Percentiles rank a stretch among this genome's conserved stretches.
Evolutionary conservation across 2,888 invertebrate species (phyloP).

Genomic region (Eumacrocentrus americanus): DNA sequence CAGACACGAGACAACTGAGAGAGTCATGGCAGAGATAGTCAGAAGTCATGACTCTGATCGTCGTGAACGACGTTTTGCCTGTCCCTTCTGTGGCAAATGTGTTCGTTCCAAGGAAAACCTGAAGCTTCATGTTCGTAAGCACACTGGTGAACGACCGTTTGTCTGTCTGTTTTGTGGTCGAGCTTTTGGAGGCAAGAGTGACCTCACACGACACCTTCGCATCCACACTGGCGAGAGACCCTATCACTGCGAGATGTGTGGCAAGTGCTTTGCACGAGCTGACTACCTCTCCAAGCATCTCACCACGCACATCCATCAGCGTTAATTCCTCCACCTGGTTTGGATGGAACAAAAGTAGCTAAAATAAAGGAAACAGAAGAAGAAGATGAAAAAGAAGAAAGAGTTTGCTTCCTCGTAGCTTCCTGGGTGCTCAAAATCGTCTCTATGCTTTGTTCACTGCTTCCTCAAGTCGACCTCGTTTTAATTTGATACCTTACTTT

Average conservation of each 20-base stretch:
- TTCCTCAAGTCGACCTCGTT: no score
- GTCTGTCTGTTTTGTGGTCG: conserved; percentile 88
- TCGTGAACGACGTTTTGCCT: conserved; percentile 72
- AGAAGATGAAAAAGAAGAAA: no score
- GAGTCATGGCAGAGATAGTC: conserved; percentile 20
- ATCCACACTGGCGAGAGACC: conserved; percentile 90
- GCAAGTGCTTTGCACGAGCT: conserved; percentile 88
- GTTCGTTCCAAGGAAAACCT: conserved; percentile 88
- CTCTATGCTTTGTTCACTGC: no score
- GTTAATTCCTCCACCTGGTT: conserved; percentile 39
- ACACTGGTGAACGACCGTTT: conserved; percentile 88
- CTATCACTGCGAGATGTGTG: conserved; percentile 91
- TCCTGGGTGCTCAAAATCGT: no score
- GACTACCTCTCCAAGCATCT: conserved; percentile 91
- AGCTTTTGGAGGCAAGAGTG: conserved; percentile 88
- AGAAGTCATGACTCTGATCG: conserved; percentile 49
- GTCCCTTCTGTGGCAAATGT: conserved; percentile 89
- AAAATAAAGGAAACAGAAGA: no score
- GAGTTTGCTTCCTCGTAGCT: neutral
- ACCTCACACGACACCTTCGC: conserved; percentile 82
- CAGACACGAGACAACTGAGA: conserved; percentile 18
- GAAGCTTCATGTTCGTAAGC: conserved; percentile 85
- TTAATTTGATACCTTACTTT: no score
- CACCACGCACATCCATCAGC: conserved; percentile 83
- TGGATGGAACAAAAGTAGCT: no score